A percentile compares a stretch with the other conserved stretches of the same genome.
Conservation (phyloP, 1,140 invertebrate genomes). For the Archegozetes longisetosus region DNA sequence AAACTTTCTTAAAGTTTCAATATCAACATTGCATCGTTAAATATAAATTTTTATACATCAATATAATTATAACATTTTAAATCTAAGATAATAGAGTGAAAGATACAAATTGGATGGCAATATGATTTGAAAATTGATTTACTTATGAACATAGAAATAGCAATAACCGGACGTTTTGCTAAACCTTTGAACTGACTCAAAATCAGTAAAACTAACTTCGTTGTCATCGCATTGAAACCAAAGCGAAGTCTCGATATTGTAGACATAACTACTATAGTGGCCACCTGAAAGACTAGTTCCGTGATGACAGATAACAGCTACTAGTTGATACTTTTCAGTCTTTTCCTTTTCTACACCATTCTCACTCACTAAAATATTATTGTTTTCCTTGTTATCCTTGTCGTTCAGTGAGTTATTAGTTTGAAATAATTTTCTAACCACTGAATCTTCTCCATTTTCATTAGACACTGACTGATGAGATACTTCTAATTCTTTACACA, state of each 20-base stretch:
- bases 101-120: too few relatives aligned
- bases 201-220: neutral
- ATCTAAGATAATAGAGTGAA: too few relatives aligned
- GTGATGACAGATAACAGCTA: conserved; percentile 13
- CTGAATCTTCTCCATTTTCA: neutral
- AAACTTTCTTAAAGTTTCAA: too few relatives aligned
- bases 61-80: too few relatives aligned
- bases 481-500: neutral
- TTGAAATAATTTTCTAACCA: neutral
- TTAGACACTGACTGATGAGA: neutral
- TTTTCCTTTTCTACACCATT: neutral
- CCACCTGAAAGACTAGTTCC: conserved; percentile 2
- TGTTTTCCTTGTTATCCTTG: neutral
- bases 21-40: too few relatives aligned
- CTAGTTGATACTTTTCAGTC: conserved; percentile 10
- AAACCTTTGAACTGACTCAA: neutral
- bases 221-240: conserved; percentile 15
- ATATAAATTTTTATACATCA: too few relatives aligned
- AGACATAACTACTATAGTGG: conserved; percentile 12
- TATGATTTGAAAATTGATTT: too few relatives aligned
- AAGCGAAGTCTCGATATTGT: neutral
- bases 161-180: neutral
- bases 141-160: neutral
- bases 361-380: neutral
- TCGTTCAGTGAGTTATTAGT: neutral